Percentiles rank a stretch among this genome's conserved stretches.
phyloP scores from a whole-genome alignment of 2,113 vertebrate genomes.

The Cettia cetti region DNA sequence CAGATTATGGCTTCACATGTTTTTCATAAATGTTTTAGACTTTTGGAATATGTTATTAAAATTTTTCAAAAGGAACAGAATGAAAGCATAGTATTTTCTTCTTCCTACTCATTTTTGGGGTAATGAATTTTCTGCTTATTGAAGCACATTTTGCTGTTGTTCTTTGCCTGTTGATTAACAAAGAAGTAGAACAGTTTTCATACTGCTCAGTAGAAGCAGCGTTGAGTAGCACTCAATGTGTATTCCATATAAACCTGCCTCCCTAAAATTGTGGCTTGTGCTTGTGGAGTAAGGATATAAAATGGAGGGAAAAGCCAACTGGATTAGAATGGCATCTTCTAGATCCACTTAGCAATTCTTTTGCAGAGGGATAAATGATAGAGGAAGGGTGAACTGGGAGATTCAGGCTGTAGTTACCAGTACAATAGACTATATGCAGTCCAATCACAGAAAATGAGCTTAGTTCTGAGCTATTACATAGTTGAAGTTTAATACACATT shows the following conservation, averaged over 20 bases:
- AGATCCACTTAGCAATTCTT: background rate
- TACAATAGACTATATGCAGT: background rate
- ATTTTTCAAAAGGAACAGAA: conserved; percentile 3
- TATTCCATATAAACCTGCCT: background rate
- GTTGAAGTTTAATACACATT: background rate
- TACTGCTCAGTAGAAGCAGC: background rate
- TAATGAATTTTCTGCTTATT: conserved; percentile 7
- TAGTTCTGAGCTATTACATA: background rate
- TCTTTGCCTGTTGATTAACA: background rate
- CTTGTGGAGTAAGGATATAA: background rate
- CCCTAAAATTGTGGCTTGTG: background rate
- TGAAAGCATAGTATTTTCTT: background rate
- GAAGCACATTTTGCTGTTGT: background rate
- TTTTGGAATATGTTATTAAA: background rate
- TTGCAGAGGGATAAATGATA: background rate
- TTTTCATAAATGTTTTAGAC: background rate
- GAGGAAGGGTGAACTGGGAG: background rate
- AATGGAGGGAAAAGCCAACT: background rate
- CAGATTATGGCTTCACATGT: conserved; percentile 12
- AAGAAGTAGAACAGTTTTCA: background rate
- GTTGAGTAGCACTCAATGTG: background rate
- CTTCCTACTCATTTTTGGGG: background rate
- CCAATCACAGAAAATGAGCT: background rate
- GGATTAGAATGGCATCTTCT: background rate
- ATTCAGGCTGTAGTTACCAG: background rate